phyloP scores from a whole-genome alignment of 2,888 invertebrate species.

The Phortica magna region DNA sequence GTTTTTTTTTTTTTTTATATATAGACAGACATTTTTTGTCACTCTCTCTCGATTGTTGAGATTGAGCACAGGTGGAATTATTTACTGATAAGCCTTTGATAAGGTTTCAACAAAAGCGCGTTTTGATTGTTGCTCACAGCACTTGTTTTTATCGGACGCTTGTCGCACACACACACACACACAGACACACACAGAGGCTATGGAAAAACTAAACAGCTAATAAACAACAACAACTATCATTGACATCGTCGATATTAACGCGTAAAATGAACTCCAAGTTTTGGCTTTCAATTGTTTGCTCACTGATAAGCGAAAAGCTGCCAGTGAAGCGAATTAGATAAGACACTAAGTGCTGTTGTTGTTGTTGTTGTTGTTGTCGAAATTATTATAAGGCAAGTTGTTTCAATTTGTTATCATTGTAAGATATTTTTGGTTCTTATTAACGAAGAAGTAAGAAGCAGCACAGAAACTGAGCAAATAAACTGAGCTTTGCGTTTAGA shows the following conservation, averaged over 20 bases:
- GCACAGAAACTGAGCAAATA: too few relatives aligned
- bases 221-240: too few relatives aligned
- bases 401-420: too few relatives aligned
- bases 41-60: neutral
- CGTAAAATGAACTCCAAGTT: conserved; percentile 47
- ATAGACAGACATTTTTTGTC: too few relatives aligned
- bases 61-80: conserved; percentile 65
- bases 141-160: neutral
- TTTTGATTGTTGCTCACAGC: neutral
- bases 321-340: neutral
- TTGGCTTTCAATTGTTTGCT: conserved; percentile 60
- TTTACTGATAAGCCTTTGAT: conserved; percentile 71
- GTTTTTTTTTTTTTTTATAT: too few relatives aligned
- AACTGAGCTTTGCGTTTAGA: too few relatives aligned
- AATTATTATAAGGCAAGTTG: too few relatives aligned
- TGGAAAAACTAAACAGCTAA: too few relatives aligned
- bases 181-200: too few relatives aligned
- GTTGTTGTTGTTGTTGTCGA: too few relatives aligned
- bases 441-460: too few relatives aligned
- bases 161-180: neutral
- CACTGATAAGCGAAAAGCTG: conserved; percentile 42
- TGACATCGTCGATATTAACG: neutral
- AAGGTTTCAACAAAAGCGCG: conserved; percentile 39
- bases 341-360: neutral
- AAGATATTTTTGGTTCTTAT: too few relatives aligned